Base-by-base conservation (phyloP, 53 echinoderm and acorn worm species). In the Paracentrotus lividus region DNA sequence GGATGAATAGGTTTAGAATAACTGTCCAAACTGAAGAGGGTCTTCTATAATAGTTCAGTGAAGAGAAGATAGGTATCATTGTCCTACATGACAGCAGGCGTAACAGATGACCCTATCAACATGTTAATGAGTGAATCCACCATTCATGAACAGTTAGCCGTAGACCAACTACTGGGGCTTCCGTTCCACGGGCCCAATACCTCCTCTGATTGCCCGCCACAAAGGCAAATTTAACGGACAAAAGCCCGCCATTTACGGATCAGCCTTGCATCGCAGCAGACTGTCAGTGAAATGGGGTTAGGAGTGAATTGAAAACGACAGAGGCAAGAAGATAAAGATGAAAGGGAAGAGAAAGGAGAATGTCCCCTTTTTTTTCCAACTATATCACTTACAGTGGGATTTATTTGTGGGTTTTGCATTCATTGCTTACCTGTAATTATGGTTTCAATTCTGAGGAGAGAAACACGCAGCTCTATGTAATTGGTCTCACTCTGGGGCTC, bases 41-140 rank as follows among this genome's bases (percentile, higher is more conserved):
- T 49, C 56, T 3, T 55, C 87, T 56, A 56, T 5, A 9, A 18
- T 55, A 44, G 55, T 36, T 34, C 87, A 18, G 44, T 2, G 56
- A 47, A 10, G 14, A 26, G n/a, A 56, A 56, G 86, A 31, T 55
- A 23, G 55, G 54, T 36, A 52, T 56, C 33, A 81, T 92, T 92
- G 58, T 92, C 4, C 23, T 10, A 49, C 33, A 21, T 92, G 92
- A 92, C 92, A 92, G 92, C 77, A 51, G 92, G 92, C 81, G 59
- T 92, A 92, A 92, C 92, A 92, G 92, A 92, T 92, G 92, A 92
- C 92, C 92, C 42, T 32, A 92, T 92, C 92, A 92, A 26, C 92
- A 92, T 92, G 92, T 34, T 92, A 92, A 92, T 92, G 92, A 92
- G 81, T 55, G 56, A 57, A 31, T 14, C 38, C 38, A 8, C 92